A percentile compares a stretch with the other conserved stretches of the same genome.
phyloP scores from a whole-genome alignment of 2,888 invertebrate species.

The Andrena flavipes region DNA sequence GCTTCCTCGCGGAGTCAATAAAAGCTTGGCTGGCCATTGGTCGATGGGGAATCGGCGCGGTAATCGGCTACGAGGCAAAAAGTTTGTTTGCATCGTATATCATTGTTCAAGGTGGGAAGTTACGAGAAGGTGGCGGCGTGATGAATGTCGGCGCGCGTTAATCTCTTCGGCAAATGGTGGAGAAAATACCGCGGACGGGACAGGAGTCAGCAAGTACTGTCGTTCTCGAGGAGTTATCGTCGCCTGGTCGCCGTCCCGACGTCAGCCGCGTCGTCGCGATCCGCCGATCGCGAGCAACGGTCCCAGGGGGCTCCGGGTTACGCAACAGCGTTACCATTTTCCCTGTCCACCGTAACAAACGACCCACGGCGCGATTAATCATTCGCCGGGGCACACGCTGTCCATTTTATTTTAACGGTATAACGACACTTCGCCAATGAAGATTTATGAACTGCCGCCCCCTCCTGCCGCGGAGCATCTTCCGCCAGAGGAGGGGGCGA shows the following conservation, averaged over 20 bases:
- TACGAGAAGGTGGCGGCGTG: not conserved
- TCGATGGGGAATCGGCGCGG: not conserved
- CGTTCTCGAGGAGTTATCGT: not conserved
- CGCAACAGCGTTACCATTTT: slow-evolving; percentile 31
- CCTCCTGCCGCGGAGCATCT: not conserved
- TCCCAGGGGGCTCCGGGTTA: slow-evolving; percentile 1
- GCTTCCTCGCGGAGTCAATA: not conserved
- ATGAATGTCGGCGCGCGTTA: slow-evolving; percentile 30
- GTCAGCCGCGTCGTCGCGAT: not conserved
- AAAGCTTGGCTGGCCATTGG: not conserved
- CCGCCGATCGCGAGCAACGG: not conserved
- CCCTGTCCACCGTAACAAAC: slow-evolving; percentile 11
- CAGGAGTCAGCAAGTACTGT: not conserved
- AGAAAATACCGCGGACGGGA: not conserved
- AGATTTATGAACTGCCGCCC: slow-evolving; percentile 40
- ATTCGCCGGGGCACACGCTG: slow-evolving; percentile 1
- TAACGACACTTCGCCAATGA: slow-evolving; percentile 44
- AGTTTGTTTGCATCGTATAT: slow-evolving; percentile 16
- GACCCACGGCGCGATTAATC: slow-evolving; percentile 42
- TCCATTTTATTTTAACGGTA: slow-evolving; percentile 28
- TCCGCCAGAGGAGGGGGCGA: not conserved
- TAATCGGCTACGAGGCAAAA: not conserved
- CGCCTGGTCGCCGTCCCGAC: not conserved
- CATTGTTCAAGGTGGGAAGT: slow-evolving; percentile 13
- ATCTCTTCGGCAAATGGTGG: slow-evolving; percentile 9